These are phyloP conservation scores for Danio kyathit DNA, from an alignment of 2,797 vertebrate species.

Conservation along the genomic window DNA sequence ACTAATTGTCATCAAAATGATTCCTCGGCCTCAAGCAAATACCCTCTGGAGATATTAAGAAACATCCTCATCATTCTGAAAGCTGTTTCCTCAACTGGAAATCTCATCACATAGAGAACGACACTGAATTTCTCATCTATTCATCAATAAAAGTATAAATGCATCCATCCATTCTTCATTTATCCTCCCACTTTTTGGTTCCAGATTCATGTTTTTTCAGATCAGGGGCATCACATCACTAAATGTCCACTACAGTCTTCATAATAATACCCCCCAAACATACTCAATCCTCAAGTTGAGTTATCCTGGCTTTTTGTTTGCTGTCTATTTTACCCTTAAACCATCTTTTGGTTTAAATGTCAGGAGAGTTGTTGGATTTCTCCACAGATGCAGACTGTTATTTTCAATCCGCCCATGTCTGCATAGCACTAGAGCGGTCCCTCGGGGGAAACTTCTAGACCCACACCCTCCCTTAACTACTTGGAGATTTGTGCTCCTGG, in stretches of 20 bases:
- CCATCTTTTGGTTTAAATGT: constrained; percentile 3
- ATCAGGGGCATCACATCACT: constrained; percentile 34
- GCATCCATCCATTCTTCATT: constrained; percentile 34
- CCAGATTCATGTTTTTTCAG: constrained; percentile 64
- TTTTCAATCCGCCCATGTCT: constrained; percentile 5
- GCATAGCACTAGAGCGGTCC: not conserved
- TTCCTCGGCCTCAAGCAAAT: not conserved
- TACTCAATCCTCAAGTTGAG: not conserved
- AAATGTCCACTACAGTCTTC: not conserved
- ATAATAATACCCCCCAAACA: not conserved
- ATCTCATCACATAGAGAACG: constrained; percentile 53
- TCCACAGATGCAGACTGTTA: not conserved
- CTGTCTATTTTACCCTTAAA: not conserved
- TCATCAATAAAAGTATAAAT: constrained; percentile 60
- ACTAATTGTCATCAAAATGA: not conserved
- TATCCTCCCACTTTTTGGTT: constrained; percentile 23
- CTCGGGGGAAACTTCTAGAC: not conserved
- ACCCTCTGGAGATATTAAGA: not conserved
- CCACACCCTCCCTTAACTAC: not conserved
- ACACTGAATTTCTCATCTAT: constrained; percentile 66
- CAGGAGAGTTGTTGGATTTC: not conserved
- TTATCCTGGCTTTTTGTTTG: not conserved
- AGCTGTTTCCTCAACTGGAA: constrained; percentile 18
- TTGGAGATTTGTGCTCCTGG: not conserved
- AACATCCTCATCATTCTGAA: not conserved